Evolutionary conservation across 2,113 vertebrate genomes (phyloP), one percentile per base, ranked within the genome.

Genomic region (Marcusenius ussheri): DNA sequence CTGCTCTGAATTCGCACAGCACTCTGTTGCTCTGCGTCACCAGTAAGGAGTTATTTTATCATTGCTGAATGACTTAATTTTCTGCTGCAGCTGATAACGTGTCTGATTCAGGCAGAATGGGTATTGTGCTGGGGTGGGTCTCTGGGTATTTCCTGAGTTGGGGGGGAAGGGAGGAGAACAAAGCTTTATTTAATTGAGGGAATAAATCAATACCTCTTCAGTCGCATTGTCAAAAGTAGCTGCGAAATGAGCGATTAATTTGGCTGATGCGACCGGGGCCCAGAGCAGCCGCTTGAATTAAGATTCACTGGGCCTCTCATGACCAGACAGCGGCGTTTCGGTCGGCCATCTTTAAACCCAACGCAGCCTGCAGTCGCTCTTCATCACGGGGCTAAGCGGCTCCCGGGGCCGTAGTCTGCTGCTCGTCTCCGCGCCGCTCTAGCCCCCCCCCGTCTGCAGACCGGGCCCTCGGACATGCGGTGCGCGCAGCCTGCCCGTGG

Each of bases 121-220:
- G 92, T 94, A 91, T 92, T 96, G 92, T 94, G 95, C 94, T 84
- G 93, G 95, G 95, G 95, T 94, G 93, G 93, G 93, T 94, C 95
- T 94, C 93, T 93, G 92, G 94, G 93, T 94, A 94, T 95, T 95
- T 96, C 94, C 94, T 93, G 92, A 93, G 92, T 92, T 87, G 17
- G 47, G 85, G 85, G 85, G 83, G 83, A 9, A 51, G 86, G 53
- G 51, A 83, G 87, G 89, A 88, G 90, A 83, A 93, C 93, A 94
- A 93, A 94, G 92, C 95, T 93, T 93, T 95, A 94, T 95, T 95
- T 96, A 95, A 96, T 95, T 93, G 94, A 95, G 94, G 95, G 94
- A 94, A 95, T 93, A 93, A 95, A 95, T 96, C 95, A 94, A 95
- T 95, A 95, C 93, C 92, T 92, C 92, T 91, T 92, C 88, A 92